Percentiles rank a stretch among this genome's conserved stretches.
Evolutionary conservation across 2,113 vertebrate genomes (phyloP).

Genomic region (Paradoxurus hermaphroditus): DNA sequence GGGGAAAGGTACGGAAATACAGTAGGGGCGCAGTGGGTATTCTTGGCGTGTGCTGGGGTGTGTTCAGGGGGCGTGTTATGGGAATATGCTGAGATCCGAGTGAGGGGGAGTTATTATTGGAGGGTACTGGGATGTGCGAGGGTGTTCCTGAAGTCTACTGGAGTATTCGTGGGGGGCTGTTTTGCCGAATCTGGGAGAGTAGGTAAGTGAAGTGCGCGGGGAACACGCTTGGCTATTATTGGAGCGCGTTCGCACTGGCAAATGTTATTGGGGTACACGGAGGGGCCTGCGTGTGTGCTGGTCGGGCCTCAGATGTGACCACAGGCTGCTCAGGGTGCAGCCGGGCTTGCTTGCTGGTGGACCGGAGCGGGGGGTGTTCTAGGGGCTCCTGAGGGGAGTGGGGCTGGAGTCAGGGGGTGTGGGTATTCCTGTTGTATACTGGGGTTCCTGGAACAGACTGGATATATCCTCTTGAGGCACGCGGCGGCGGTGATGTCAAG

Average conservation of each 20-base stretch:
- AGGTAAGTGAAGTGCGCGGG: background rate
- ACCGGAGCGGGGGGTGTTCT: too few species aligned
- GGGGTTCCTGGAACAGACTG: background rate
- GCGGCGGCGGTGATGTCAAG: fast-evolving
- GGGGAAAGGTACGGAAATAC: background rate
- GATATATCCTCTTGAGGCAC: background rate
- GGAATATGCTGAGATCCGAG: slow-evolving; percentile 13
- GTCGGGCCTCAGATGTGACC: fast-evolving
- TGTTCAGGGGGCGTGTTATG: slow-evolving; percentile 32
- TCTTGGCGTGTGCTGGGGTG: background rate
- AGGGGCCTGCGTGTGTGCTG: background rate
- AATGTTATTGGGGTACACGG: background rate
- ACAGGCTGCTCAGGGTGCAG: fast-evolving
- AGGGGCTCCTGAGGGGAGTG: background rate
- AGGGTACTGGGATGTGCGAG: slow-evolving; percentile 48
- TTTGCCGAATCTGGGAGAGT: slow-evolving; percentile 21
- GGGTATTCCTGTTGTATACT: background rate
- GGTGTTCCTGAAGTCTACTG: slow-evolving; percentile 48
- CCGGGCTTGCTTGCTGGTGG: fast-evolving
- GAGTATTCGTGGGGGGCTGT: slow-evolving; percentile 39
- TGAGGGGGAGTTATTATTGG: slow-evolving; percentile 64
- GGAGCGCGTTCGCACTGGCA: background rate
- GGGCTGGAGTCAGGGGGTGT: background rate
- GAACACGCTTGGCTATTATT: slow-evolving; percentile 8
- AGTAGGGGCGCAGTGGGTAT: background rate